Base-by-base conservation (phyloP, 2,797 vertebrate species). In the Scleropages formosus region DNA sequence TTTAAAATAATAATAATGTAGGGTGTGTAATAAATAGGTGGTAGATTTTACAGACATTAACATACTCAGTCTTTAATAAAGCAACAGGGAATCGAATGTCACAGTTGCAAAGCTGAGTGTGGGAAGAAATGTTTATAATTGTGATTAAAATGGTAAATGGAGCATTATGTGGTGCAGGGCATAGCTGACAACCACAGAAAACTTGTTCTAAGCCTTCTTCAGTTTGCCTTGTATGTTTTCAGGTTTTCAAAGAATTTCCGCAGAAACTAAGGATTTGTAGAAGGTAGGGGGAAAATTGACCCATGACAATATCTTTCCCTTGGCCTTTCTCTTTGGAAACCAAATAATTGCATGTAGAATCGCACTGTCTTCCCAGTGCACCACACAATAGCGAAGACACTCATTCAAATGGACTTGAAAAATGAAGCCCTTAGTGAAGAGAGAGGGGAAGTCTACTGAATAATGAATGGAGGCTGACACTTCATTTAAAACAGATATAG, bases 81-180 rank as follows among this genome's bases (percentile, higher is more conserved):
- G 47, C 46, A 58, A 20, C 73, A 65, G 73, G 73, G 63, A 75
- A 53, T 24, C 20, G 27, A 66, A 44, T 75, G n/a, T 39, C 64
- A 16, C 13, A 56, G 51, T 24, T 39, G 1, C 31, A 61, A 4
- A 44, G 58, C 3, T 47, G 22, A 20, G 8, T 49, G 9, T 47
- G 2, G n/a, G 20, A 9, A 49, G 66, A 49, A 68, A 68, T 12
- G 31, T 39, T 39, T 39, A 39, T 6, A 39, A 6, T 39, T 39
- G 31, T 39, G 31, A 6, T 39, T 39, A 39, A 39, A 39, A 39
- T 39, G 31, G 2, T 39, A 39, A 39, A 39, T 39, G 31, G 31
- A 39, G 31, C 31, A 39, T 39, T 6, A 6, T 39, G 31, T 39
- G 31, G 31, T 31, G 6, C 31, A 39, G 31, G 6, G 31, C 31